These are phyloP conservation scores for Syngnathoides biaculeatus DNA, from an alignment of 2,113 vertebrate species.

Conservation along the genomic window DNA sequence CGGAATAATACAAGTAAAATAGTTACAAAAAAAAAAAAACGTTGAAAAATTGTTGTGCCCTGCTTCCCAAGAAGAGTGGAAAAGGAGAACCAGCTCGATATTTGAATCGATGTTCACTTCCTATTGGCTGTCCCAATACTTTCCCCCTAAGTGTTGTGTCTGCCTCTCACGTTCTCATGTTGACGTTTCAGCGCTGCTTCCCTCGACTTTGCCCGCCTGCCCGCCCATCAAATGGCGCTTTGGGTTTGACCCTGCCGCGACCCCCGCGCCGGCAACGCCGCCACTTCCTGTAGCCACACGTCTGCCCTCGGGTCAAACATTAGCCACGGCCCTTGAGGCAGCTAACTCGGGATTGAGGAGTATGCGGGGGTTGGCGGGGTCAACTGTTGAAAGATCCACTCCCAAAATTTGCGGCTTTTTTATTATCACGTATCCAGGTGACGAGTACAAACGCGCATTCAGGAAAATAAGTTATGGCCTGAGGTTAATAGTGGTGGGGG, in stretches of 20 bases:
- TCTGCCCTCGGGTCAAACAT: conserved; percentile 43
- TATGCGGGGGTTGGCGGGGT: not conserved
- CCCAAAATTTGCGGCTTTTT: conserved; percentile 15
- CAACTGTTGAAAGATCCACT: conserved; percentile 16
- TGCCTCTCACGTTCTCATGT: too few species aligned
- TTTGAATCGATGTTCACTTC: too few species aligned
- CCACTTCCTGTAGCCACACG: conserved; percentile 49
- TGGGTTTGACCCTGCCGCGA: conserved; percentile 34
- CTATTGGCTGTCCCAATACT: too few species aligned
- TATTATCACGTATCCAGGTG: not conserved
- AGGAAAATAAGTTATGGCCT: not conserved
- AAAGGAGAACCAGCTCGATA: too few species aligned
- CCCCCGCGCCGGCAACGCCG: conserved; percentile 19
- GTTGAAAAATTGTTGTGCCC: too few species aligned
- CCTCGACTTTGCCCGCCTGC: too few species aligned
- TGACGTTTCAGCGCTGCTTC: too few species aligned
- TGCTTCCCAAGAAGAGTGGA: too few species aligned
- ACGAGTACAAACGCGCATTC: not conserved
- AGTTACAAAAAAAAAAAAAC: too few species aligned
- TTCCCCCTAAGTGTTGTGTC: too few species aligned
- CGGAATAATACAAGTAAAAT: too few species aligned
- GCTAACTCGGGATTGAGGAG: not conserved
- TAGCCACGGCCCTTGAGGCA: conserved; percentile 17
- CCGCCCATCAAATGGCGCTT: not conserved
- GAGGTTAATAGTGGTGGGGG: not conserved